These are phyloP conservation scores for Helogale parvula DNA, from an alignment of 2,113 vertebrate genomes.

Conservation along the genomic window DNA sequence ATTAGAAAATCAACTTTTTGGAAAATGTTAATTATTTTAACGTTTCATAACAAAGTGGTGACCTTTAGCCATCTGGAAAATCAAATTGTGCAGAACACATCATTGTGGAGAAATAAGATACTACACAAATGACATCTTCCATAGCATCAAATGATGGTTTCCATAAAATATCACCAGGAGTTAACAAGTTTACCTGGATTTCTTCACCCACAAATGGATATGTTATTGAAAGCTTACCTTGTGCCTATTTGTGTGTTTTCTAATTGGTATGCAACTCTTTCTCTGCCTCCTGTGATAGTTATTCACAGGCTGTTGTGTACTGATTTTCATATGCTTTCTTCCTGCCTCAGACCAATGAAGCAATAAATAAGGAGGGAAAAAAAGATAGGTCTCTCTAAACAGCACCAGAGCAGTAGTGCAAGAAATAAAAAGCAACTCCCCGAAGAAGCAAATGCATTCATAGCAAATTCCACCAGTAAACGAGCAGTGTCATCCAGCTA, in stretches of 20 bases:
- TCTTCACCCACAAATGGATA: conserved; percentile 3
- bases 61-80: conserved; percentile 35
- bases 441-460: conserved; percentile 82
- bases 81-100: background rate
- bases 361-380: conserved; percentile 86
- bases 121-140: background rate
- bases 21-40: conserved; percentile 44
- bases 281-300: conserved; percentile 66
- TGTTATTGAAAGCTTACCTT: conserved; percentile 55
- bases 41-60: background rate
- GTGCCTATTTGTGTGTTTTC: conserved; percentile 71
- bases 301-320: conserved; percentile 80
- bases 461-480: conserved; percentile 84
- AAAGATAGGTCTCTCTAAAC: conserved; percentile 79
- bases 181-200: conserved; percentile 36
- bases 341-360: conserved; percentile 86
- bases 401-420: conserved; percentile 84
- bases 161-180: background rate
- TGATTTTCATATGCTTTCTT: conserved; percentile 86
- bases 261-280: conserved; percentile 69
- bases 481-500: conserved; percentile 84
- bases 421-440: conserved; percentile 88
- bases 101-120: background rate
- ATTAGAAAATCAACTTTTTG: conserved; percentile 11
- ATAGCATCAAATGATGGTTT: background rate